These are phyloP conservation scores for Oscheius sp. DNA, from an alignment of 2,888 invertebrate species.

Conservation along the genomic window DNA sequence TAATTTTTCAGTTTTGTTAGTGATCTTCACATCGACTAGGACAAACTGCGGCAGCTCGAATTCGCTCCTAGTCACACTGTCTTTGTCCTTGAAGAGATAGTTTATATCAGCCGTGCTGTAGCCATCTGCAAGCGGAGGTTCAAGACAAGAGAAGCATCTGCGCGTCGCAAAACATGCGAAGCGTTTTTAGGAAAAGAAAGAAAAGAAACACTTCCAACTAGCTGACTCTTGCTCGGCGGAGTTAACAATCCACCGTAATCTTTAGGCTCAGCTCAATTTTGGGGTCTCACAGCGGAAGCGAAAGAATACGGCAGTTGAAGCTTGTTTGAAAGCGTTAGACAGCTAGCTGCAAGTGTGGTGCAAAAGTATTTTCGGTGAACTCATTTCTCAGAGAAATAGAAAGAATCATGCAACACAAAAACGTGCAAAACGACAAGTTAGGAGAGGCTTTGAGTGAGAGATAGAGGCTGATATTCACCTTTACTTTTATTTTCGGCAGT, in stretches of 20 bases:
- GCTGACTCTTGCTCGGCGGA: too few relatives aligned
- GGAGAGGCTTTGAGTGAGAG: constrained; percentile 29
- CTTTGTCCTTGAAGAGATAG: constrained; percentile 46
- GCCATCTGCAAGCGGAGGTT: constrained; percentile 62
- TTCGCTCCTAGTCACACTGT: constrained; percentile 36
- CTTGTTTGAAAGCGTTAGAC: constrained; percentile 34
- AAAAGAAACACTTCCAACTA: too few relatives aligned
- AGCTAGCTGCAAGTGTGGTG: constrained; percentile 27
- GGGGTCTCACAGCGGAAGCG: too few relatives aligned
- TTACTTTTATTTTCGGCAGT: constrained; percentile 3
- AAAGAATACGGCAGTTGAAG: constrained; percentile 43
- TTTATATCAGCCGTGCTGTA: constrained; percentile 60
- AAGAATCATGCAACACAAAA: constrained; percentile 13
- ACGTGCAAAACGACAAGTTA: constrained; percentile 28
- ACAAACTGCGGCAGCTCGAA: constrained; percentile 59
- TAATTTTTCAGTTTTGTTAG: constrained; percentile 51
- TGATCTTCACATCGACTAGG: constrained; percentile 46
- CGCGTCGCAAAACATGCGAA: too few relatives aligned
- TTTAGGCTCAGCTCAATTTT: not conserved
- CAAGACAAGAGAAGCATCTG: too few relatives aligned
- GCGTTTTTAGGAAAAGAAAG: too few relatives aligned
- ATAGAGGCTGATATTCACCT: constrained; percentile 27
- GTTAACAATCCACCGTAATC: not conserved
- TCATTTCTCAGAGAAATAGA: too few relatives aligned
- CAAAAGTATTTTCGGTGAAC: constrained; percentile 16